Evolutionary conservation across 2,797 vertebrate genomes (phyloP).

Genomic region (Urosaurus nigricauda): DNA sequence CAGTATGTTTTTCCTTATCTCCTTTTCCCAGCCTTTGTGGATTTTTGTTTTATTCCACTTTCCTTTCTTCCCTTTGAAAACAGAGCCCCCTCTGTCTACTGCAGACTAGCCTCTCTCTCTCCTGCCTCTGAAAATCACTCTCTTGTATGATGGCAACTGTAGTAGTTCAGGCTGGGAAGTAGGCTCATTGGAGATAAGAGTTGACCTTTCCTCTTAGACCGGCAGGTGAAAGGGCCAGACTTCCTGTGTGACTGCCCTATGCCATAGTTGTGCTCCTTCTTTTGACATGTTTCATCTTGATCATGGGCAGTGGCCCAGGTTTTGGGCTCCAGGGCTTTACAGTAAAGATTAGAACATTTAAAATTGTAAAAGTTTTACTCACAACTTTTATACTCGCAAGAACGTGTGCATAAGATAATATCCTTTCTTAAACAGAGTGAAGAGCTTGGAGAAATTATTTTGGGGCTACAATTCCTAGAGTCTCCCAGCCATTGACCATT

Average conservation of each 20-base stretch:
- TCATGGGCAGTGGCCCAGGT: background rate
- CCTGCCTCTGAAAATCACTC: background rate
- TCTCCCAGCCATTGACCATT: background rate
- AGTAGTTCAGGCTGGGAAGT: constrained; percentile 16
- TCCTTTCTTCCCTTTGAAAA: constrained; percentile 13
- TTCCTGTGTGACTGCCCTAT: background rate
- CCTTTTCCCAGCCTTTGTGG: constrained; percentile 4
- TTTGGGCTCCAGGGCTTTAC: background rate
- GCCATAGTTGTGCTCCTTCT: background rate
- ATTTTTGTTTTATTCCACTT: background rate
- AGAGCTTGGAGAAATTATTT: background rate
- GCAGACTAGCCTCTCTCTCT: no score
- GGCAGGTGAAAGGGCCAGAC: background rate
- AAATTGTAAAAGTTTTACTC: background rate
- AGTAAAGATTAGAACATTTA: background rate
- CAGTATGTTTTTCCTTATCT: background rate
- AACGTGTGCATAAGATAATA: no score
- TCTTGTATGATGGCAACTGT: constrained; percentile 23
- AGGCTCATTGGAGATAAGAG: background rate
- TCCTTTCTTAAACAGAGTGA: no score
- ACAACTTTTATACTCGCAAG: no score
- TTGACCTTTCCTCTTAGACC: background rate
- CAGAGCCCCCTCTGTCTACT: background rate
- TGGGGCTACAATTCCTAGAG: no score
- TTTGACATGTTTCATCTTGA: background rate